These are phyloP conservation scores for Rhinogobius similis DNA, from an alignment of 2,113 vertebrate species.

Conservation along the genomic window DNA sequence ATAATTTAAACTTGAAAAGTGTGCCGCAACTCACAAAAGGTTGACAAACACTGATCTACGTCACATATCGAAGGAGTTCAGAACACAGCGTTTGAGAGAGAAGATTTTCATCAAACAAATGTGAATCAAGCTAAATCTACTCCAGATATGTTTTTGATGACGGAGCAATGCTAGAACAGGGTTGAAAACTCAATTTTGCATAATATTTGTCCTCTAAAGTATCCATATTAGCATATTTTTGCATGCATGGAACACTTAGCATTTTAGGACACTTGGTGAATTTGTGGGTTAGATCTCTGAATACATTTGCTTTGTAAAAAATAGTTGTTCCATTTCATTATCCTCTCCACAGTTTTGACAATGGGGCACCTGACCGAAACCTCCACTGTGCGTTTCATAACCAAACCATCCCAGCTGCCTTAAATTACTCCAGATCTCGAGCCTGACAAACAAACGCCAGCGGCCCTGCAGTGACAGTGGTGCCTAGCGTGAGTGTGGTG, in stretches of 20 bases:
- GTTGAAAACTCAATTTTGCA: too few species aligned
- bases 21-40: too few species aligned
- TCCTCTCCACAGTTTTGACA: background rate
- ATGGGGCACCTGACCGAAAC: background rate
- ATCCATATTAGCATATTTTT: background rate
- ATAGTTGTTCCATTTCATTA: background rate
- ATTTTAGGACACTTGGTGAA: background rate
- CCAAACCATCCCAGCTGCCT: slow-evolving; percentile 1
- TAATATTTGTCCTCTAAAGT: too few species aligned
- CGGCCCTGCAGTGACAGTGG: slow-evolving; percentile 21
- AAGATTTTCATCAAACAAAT: too few species aligned
- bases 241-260: background rate
- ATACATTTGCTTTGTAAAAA: background rate
- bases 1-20: too few species aligned
- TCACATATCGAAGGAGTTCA: too few species aligned
- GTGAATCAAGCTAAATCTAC: too few species aligned
- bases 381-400: background rate
- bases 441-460: slow-evolving; percentile 19
- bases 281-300: background rate
- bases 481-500: slow-evolving; percentile 11
- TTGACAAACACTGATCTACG: too few species aligned
- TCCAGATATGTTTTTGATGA: too few species aligned
- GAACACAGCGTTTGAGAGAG: too few species aligned
- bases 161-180: too few species aligned
- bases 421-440: slow-evolving; percentile 24